Evolutionary conservation across 2,113 vertebrate species (phyloP), one percentile per base, ranked within the genome.

Genomic region (Rhinolophus ferrumequinum): DNA sequence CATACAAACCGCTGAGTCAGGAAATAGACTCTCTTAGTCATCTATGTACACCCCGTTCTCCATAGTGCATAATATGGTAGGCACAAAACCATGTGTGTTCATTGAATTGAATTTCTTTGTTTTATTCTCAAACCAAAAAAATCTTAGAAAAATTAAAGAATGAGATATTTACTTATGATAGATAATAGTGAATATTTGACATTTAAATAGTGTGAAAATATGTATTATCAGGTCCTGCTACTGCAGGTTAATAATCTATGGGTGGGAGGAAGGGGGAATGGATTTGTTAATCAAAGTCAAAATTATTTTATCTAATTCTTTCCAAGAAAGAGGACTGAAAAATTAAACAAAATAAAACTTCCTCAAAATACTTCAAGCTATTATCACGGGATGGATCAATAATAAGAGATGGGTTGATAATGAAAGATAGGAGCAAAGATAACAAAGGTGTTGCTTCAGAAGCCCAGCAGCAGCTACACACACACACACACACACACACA

Each of bases 251-350:
- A 47, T 35, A 14, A 77, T 56, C 0, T 5, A 69, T n/a, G 30
- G 50, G 18, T 77, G 47, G 10, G 28, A 26, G 30, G 1, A 47
- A 50, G 41, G 1, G 0, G 4, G 18, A 4, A 3, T 19, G 3
- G 35, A 84, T 86, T 60, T 66, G 13, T 66, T 81, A 95, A 52
- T 11, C 9, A 81, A 88, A 69, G 12, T 62, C 50, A 66, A 76
- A 76, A 91, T 95, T 47, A 73, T 38, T 94, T 87, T 22, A 56
- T 70, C 2, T 67, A 86, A 73, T 44, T 92, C 56, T 35, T 86
- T 89, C 47, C 26, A 69, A 88, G 60, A n/a, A 88, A 79, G 24
- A 94, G 13, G 22, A 62, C 0, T 33, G 33, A 58, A n/a, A 66
- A 44, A n/a, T 83, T 35, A 15, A 58, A 88, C 9, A 64, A 56